A percentile compares a stretch with the other conserved stretches of the same genome.
Conservation (phyloP, 2,113 vertebrate species). For the Poeciliopsis turrubarensis region DNA sequence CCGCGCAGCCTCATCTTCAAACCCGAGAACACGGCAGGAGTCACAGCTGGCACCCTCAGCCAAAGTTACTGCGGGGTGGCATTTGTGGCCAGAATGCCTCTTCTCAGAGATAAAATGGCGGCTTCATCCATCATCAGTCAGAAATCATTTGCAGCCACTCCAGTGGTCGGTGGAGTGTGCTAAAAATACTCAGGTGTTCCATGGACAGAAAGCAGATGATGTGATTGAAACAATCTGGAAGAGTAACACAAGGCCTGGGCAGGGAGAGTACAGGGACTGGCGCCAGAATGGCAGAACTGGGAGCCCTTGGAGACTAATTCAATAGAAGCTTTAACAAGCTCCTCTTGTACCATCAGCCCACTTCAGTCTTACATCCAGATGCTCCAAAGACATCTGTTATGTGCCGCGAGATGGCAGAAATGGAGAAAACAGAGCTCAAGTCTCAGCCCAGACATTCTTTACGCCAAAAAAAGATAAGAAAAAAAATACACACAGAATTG, state of each 20-base stretch:
- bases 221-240: conserved; percentile 40
- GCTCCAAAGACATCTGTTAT: conserved; percentile 3
- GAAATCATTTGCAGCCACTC: conserved; percentile 12
- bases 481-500: background rate
- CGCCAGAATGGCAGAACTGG: conserved; percentile 33
- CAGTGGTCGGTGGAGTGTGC: conserved; percentile 3
- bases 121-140: background rate
- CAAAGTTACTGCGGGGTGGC: background rate
- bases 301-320: conserved; percentile 49
- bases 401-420: background rate
- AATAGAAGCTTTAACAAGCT: conserved; percentile 53
- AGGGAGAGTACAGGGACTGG: conserved; percentile 18
- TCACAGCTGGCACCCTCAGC: background rate
- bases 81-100: background rate
- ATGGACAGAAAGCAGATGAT: conserved; percentile 30
- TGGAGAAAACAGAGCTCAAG: background rate
- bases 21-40: background rate
- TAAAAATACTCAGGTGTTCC: conserved; percentile 53
- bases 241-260: conserved; percentile 16
- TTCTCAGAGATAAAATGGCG: background rate
- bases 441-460: background rate
- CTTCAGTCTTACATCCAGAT: conserved; percentile 28
- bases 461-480: background rate
- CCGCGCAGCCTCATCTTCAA: background rate
- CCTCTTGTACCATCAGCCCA: conserved; percentile 20